Base-by-base conservation (phyloP, 2,888 invertebrate species). In the Helleia helle region DNA sequence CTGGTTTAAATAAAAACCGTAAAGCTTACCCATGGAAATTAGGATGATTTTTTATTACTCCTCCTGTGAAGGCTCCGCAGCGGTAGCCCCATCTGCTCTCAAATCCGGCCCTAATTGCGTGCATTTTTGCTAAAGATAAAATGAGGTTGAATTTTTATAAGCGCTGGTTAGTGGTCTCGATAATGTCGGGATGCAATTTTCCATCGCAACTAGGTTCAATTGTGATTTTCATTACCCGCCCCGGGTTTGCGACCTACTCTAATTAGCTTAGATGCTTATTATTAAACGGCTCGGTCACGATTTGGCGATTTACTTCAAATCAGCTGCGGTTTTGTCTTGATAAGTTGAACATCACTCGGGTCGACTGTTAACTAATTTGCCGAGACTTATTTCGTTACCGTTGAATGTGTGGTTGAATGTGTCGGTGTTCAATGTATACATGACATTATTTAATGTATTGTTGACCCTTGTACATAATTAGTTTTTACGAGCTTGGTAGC, bases 261-360 rank as follows among this genome's bases (percentile, higher is more conserved):
- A 83, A 84, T 84, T 84, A 81, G 69, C 73, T 69, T 65, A 67
- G 75, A 79, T 79, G 71, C 71, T 83, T 80, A 79, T 81, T 71
- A 83, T 81, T 76, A 79, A 81, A 81, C 70, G 68, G 68, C 65
- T 59, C 58, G 61, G 74, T 81, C 83, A 84, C 81, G 83, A 81
- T 60, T 71, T 56, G 56, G 65, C 80, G 72, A 80, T 83, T 83
- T 83, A 75, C 71, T 66, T 73, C 68, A 65, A 77, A 74, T 67
- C 65, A 64, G 65, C 66, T 63, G 70, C 62, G 71, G 66, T 75
- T 72, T 31, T 77, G 71, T 72, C 70, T 69, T 60, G 70, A 64
- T 65, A 63, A 65, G 58, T 62, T 62, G 64, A 58, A 54, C 71
- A 73, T 76, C 67, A 66, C 65, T 75, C 75, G 71, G 65, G 63